A percentile compares a stretch with the other conserved stretches of the same genome.
phyloP scores from a whole-genome alignment of 2,888 invertebrate genomes.

The Oligia fasciuncula region DNA sequence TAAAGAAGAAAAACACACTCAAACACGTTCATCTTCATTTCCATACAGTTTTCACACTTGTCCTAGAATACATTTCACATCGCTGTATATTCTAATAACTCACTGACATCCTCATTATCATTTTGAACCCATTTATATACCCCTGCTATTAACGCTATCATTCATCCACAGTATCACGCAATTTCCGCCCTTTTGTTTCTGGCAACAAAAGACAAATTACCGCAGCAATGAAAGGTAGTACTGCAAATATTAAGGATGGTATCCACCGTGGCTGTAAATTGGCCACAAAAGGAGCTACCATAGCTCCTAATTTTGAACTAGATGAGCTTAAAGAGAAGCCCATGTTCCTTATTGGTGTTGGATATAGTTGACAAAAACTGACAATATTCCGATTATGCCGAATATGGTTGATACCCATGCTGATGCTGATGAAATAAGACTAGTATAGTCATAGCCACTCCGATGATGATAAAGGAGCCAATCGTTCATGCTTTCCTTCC shows the following conservation, averaged over 20 bases:
- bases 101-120: constrained; percentile 49
- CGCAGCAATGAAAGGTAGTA: constrained; percentile 73
- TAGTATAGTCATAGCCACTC: constrained; percentile 68
- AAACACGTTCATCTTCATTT: neutral
- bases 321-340: constrained; percentile 73
- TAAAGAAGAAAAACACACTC: neutral
- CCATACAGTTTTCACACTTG: constrained; percentile 15
- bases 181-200: constrained; percentile 78
- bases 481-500: constrained; percentile 71
- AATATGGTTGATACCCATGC: constrained; percentile 68
- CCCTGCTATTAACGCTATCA: constrained; percentile 45
- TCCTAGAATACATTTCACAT: constrained; percentile 15
- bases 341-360: constrained; percentile 80
- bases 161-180: constrained; percentile 75
- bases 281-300: constrained; percentile 77
- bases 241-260: constrained; percentile 74
- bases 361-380: constrained; percentile 73
- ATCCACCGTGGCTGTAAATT: constrained; percentile 74
- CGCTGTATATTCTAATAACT: constrained; percentile 42
- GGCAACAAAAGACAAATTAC: constrained; percentile 73
- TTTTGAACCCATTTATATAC: constrained; percentile 47
- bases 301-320: constrained; percentile 76
- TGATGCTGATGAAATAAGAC: constrained; percentile 61
- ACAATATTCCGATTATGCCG: constrained; percentile 69
- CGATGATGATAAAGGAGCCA: constrained; percentile 58